These are phyloP conservation scores for Drosophila nasuta DNA, from an alignment of 1,140 invertebrate genomes.

Conservation along the genomic window DNA sequence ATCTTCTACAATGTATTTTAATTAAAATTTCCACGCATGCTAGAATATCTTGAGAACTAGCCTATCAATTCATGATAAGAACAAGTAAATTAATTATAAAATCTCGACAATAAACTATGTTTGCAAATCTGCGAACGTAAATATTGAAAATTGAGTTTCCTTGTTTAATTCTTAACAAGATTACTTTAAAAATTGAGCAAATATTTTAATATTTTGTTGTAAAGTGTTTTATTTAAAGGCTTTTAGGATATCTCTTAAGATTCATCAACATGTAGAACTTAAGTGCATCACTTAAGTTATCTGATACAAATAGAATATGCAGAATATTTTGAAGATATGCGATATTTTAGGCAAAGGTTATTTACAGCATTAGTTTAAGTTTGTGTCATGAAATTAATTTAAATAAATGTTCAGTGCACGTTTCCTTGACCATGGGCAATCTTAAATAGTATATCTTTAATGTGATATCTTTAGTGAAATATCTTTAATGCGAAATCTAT, in stretches of 20 bases:
- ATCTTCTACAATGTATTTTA: not conserved
- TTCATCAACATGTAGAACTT: constrained; percentile 1
- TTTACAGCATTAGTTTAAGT: not conserved
- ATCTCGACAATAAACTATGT: too few relatives aligned
- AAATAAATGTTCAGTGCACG: constrained; percentile 11
- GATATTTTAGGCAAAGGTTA: constrained; percentile 10
- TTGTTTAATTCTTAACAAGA: too few relatives aligned
- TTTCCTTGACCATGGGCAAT: constrained; percentile 18
- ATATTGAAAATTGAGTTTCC: too few relatives aligned
- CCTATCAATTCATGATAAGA: not conserved
- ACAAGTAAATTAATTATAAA: too few relatives aligned
- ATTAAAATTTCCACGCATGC: not conserved
- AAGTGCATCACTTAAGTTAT: constrained; percentile 17
- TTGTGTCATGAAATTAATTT: constrained; percentile 20
- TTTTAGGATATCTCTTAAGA: constrained; percentile 13
- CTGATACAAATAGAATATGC: not conserved
- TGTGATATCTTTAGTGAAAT: constrained; percentile 24
- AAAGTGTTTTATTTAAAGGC: constrained; percentile 15
- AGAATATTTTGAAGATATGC: not conserved
- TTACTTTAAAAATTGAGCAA: not conserved
- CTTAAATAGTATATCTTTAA: constrained; percentile 25
- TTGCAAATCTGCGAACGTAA: too few relatives aligned
- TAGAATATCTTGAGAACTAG: not conserved
- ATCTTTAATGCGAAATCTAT: constrained; percentile 41
- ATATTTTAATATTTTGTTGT: not conserved